Base-by-base conservation (phyloP, 2,888 invertebrate genomes). In the Drosophila merina region DNA sequence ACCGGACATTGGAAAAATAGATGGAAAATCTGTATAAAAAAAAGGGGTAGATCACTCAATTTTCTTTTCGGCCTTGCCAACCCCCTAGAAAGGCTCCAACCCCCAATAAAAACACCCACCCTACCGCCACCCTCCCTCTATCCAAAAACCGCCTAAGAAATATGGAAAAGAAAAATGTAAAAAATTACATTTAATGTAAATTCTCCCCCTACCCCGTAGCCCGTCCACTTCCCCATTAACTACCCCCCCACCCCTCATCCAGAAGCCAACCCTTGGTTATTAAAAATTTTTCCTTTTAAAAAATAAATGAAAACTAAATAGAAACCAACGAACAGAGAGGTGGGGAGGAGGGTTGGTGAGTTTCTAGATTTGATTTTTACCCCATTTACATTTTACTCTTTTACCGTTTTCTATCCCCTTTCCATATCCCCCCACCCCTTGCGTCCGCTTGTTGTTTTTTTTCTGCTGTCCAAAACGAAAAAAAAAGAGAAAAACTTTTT, bases 301-400 rank as follows among this genome's bases (percentile, higher is more conserved):
- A 86, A 81, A 78, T 85, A 87, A 87, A 82, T 85, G 86, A 79
- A 87, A 83, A 87, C 88, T 76, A 84, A 85, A 87, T 87, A 83
- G 80, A 85, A 79, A 82, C 30, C 20, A 20, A 2, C 2, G 20
- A 20, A 2, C 20, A 20, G 68, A 62, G 52, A 47, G 57, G 47
- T 31, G 25, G 28, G n/a, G 20, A 14, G 20, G 30, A 26, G 14
- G 36, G 30, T 10, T 3, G 38, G 30, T n/a, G 36, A 2, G 36
- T n/a, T n/a, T 36, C 4, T 78, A 84, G 72, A 74, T 78, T 79
- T 79, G 79, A 82, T 83, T 87, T 87, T 87, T 82, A 87, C 75
- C 88, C 83, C 77, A 70, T 76, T 82, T 79, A 31, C 26, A 20
- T 20, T 20, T 20, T 20, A 20, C 33, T 55, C 40, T 40, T 40